Evolutionary conservation across 2,113 vertebrate genomes (phyloP).

Genomic region (Trogon melanurus): DNA sequence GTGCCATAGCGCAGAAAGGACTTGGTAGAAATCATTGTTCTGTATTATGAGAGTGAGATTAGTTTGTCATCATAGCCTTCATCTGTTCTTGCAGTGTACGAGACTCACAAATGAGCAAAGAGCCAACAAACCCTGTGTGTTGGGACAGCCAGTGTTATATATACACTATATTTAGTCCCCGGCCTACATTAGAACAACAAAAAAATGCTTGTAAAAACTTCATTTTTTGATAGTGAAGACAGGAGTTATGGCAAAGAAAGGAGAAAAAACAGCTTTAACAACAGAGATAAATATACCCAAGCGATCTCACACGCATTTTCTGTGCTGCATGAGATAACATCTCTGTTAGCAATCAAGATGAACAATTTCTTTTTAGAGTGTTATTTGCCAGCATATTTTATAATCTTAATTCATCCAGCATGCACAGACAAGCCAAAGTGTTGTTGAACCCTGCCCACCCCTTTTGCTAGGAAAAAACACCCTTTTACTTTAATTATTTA

Average conservation of each 20-base stretch:
- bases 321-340: not conserved
- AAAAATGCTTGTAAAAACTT: not conserved
- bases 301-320: not conserved
- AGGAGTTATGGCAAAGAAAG: not conserved
- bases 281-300: not conserved
- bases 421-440: not conserved
- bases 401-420: not conserved
- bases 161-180: not conserved
- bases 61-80: not conserved
- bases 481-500: conserved; percentile 1
- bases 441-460: not conserved
- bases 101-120: not conserved
- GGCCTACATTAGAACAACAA: not conserved
- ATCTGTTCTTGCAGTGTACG: not conserved
- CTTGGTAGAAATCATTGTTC: not conserved
- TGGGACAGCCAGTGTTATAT: not conserved
- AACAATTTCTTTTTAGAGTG: not conserved
- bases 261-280: not conserved
- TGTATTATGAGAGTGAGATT: accelerated
- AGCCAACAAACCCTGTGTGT: not conserved
- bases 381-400: not conserved
- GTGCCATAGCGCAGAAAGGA: not conserved
- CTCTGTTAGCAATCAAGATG: not conserved
- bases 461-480: not conserved
- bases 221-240: not conserved